Base-by-base conservation (phyloP, 37 sponge, comb jelly and placozoan species). In the Oopsacas minuta region DNA sequence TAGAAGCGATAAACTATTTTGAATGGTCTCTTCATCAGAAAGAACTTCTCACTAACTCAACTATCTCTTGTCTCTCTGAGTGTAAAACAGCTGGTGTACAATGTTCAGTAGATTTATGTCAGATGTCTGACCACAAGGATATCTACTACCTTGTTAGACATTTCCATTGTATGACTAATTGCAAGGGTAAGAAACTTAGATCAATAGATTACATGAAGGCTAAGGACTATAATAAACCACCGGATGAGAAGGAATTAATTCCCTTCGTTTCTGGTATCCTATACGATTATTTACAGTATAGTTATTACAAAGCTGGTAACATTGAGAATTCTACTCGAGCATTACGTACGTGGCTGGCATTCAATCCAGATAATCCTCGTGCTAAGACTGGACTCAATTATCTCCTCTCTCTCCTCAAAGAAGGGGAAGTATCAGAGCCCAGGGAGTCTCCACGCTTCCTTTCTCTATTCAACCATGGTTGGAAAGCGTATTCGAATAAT, bases 131-230 rank as follows among this genome's bases (percentile, higher is more conserved):
- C 22, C 75, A 61, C 22, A 61, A 34, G 30, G 1, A 12, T n/a
- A 61, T 25, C 75, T 61, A 61, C 28, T 5, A 20, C 28, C 75
- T 61, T 5, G 30, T 61, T 3, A 10, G 75, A 34, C 3, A 12
- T 32, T 61, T 61, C 75, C 75, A 61, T 3, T 61, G 75, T 34
- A 61, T 61, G 75, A 61, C 75, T n/a, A 61, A 12, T 61, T 61
- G 75, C 30, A 61, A 61, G 30, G 30, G 75, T 12, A 61, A 34
- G 75, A 61, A 61, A n/a, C 75, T 61, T 3, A 10, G 75, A 34
- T 61, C 75, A 5, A 61, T 61, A 61, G 75, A 61, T 34, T 61
- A 61, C 30, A 10, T 61, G 7, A 61, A 61, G 28, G 75, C 75
- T 7, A 61, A 61, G 75, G 75, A 61, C 75, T 61, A 61, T n/a